Conservation (phyloP, 2,888 invertebrate species). For the Tholera decimalis region DNA sequence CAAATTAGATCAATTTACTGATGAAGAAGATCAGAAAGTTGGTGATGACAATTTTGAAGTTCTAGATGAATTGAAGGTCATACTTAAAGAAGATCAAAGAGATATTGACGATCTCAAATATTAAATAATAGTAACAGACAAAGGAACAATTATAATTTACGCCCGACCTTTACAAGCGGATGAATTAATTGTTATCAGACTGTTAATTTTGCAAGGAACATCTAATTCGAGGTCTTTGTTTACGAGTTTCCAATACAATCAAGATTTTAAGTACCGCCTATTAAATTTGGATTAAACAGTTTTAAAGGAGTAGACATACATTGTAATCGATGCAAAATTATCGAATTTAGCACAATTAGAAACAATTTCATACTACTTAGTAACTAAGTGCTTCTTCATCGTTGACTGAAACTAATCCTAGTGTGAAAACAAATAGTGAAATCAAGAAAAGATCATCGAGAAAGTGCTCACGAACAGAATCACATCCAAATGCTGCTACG, state of each 20-base stretch:
- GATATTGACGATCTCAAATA: constrained; percentile 54
- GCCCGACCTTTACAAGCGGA: constrained; percentile 67
- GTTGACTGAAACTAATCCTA: constrained; percentile 15
- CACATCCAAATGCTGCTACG: constrained; percentile 60
- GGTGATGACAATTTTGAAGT: constrained; percentile 14
- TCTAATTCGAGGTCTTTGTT: constrained; percentile 68
- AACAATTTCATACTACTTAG: constrained; percentile 32
- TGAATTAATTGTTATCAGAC: constrained; percentile 66
- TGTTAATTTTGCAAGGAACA: constrained; percentile 65
- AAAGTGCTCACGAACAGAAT: constrained; percentile 22
- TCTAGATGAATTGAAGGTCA: constrained; percentile 19
- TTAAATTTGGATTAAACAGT: constrained; percentile 60
- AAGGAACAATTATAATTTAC: constrained; percentile 62
- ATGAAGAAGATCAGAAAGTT: constrained; percentile 2
- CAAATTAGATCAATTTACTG: constrained; percentile 33
- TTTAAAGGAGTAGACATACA: constrained; percentile 25
- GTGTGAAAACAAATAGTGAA: constrained; percentile 11
- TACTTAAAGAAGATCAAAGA: constrained; percentile 28
- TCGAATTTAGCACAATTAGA: constrained; percentile 39
- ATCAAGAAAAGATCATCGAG: not conserved
- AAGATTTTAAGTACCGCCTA: constrained; percentile 59
- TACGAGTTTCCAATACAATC: constrained; percentile 69
- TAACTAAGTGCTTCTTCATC: constrained; percentile 13
- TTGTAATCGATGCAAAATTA: constrained; percentile 40
- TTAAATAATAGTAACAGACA: constrained; percentile 59